These are phyloP conservation scores for Esox masquinongy DNA, from an alignment of 2,797 vertebrate genomes.

Conservation along the genomic window DNA sequence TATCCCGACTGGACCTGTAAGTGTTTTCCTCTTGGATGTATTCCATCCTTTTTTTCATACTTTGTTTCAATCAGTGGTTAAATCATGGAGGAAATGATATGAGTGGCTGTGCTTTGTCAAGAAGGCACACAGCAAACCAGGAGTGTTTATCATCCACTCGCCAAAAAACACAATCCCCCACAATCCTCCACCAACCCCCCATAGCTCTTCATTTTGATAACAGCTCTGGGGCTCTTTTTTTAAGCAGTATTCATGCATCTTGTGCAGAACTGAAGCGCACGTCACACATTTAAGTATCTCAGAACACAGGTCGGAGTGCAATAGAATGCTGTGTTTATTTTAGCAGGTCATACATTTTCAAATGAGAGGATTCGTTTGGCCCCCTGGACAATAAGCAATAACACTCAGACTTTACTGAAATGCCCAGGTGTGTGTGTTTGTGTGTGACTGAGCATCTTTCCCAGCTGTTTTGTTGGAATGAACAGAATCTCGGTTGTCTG, in stretches of 20 bases:
- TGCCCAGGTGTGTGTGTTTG: constrained; percentile 7
- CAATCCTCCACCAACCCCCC: background rate
- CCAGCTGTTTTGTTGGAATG: background rate
- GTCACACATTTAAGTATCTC: constrained; percentile 45
- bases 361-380: constrained; percentile 58
- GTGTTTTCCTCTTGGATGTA: background rate
- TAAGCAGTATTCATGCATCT: background rate
- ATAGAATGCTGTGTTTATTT: background rate
- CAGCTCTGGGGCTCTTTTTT: background rate
- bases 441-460: background rate
- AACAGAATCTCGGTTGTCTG: background rate
- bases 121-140: background rate
- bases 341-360: constrained; percentile 36
- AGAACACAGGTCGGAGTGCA: constrained; percentile 24
- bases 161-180: background rate
- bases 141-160: background rate
- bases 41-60: constrained; percentile 9
- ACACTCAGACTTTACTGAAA: constrained; percentile 47
- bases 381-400: constrained; percentile 41
- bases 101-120: background rate
- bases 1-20: background rate
- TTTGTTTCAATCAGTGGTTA: background rate
- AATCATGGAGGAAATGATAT: background rate
- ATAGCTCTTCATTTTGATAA: background rate
- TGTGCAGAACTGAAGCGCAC: constrained; percentile 26